Evolutionary conservation across 92 coral and sea anemone genomes (phyloP).

Genomic region (Phenganax subtilis): DNA sequence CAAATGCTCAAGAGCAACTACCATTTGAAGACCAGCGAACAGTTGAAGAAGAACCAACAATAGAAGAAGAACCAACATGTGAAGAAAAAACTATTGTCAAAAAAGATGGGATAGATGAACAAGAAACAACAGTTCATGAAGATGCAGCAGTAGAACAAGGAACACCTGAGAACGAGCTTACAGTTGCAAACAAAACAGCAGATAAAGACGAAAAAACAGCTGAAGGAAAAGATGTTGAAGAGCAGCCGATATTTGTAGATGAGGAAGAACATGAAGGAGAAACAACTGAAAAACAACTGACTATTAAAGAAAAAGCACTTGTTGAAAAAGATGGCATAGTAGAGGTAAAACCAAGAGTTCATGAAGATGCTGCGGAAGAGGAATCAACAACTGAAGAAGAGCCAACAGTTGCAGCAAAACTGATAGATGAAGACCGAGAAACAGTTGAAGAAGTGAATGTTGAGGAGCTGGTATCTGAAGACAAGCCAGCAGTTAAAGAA

Average conservation of each 20-base stretch:
- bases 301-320: constrained; percentile 54
- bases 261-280: neutral
- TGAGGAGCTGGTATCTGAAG: constrained; percentile 1
- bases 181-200: neutral
- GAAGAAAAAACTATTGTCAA: constrained; percentile 43
- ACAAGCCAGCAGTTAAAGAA: constrained; percentile 41
- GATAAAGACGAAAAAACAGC: neutral
- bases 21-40: constrained; percentile 62
- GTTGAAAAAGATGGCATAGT: neutral
- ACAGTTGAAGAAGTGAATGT: neutral
- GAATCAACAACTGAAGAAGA: neutral
- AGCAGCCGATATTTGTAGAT: constrained; percentile 4
- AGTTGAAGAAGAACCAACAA: constrained; percentile 64
- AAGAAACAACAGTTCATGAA: neutral
- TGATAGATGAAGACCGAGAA: neutral
- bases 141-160: neutral
- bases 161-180: neutral
- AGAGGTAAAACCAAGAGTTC: neutral
- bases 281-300: constrained; percentile 65
- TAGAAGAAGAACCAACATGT: constrained; percentile 70
- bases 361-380: neutral
- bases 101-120: constrained; percentile 3
- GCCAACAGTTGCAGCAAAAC: neutral
- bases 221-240: neutral
- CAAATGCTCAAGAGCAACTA: constrained; percentile 61